Conservation (phyloP, 2,797 vertebrate genomes). For the Valencia hispanica region DNA sequence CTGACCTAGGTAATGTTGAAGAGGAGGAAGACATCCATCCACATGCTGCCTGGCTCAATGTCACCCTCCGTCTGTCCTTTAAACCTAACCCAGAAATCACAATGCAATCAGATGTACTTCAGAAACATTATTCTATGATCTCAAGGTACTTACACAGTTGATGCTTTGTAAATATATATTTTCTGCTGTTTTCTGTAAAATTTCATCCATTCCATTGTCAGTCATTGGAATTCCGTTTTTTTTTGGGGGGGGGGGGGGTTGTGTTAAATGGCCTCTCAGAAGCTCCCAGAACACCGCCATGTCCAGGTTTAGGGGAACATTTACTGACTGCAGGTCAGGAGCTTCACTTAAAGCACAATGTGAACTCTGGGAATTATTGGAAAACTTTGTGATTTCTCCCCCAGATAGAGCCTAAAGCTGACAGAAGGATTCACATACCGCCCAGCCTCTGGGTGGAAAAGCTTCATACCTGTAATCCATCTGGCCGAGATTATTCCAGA, state of each 20-base stretch:
- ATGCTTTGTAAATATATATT: not conserved
- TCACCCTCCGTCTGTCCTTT: not conserved
- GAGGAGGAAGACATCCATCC: not conserved
- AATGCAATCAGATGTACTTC: not conserved
- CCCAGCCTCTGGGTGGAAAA: not conserved
- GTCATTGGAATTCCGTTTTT: not conserved
- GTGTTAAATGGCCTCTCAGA: not conserved
- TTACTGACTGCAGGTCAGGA: too few species aligned
- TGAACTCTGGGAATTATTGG: not conserved
- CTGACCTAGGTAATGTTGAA: slow-evolving; percentile 87
- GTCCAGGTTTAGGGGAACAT: not conserved
- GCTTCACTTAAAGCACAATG: too few species aligned
- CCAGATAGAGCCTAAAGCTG: not conserved
- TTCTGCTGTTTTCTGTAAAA: not conserved
- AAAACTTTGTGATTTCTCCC: not conserved
- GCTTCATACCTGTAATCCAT: too few species aligned
- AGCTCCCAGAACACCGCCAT: not conserved
- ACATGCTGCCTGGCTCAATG: not conserved
- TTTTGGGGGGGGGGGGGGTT: too few species aligned
- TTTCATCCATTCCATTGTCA: not conserved
- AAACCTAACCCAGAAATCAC: not conserved
- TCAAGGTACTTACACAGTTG: not conserved
- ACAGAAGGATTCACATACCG: not conserved
- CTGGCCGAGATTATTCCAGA: too few species aligned
- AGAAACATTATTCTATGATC: not conserved